Evolutionary conservation across 23 tunicate genomes (phyloP), one percentile per base, ranked within the genome.

Genomic region (Styela plicata): DNA sequence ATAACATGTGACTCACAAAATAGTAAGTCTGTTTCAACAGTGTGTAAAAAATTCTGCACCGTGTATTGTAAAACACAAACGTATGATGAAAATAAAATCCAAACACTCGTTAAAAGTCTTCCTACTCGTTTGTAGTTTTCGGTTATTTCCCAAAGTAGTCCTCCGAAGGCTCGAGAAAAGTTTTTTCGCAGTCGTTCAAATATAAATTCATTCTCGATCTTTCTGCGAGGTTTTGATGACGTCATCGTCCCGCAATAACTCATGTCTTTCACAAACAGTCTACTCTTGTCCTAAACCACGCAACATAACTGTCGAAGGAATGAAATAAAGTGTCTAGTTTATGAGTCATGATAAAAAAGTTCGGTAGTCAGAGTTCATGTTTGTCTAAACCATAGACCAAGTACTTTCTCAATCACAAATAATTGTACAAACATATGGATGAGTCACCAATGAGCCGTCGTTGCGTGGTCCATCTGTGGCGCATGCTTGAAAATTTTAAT

Each of bases 81-180:
- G 17, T 71, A 71, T 33, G 32, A 71, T 3, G 77, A 71, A 32
- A 34, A 71, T 30, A 71, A 36, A 16, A 71, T 71, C 77, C 77
- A 71, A 19, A 71, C 23, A 71, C 77, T 71, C 20, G 34, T 71
- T 3, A 71, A 71, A 30, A 71, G 3, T 30, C 77, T 34, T 28
- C 36, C 77, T 3, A 71, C 77, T 17, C 77, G 5, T 71, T 30
- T 71, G 17, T 34, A 71, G 77, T 71, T 71, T 32, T 71, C 36
- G 32, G 36, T 34, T 5, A 71, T 34, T 71, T 71, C 77, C 24
- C 26, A 21, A 27, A 32, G 36, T 21, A 71, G 57, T 44, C 57
- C 57, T 13, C 57, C 57, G 57, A 44, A 44, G 13, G 13, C 57
- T 5, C 57, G 57, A 44, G 10, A 44, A 44, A 44, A 44, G 7